These are phyloP conservation scores for Uria lomvia DNA, from an alignment of 2,113 vertebrate genomes.

Conservation along the genomic window DNA sequence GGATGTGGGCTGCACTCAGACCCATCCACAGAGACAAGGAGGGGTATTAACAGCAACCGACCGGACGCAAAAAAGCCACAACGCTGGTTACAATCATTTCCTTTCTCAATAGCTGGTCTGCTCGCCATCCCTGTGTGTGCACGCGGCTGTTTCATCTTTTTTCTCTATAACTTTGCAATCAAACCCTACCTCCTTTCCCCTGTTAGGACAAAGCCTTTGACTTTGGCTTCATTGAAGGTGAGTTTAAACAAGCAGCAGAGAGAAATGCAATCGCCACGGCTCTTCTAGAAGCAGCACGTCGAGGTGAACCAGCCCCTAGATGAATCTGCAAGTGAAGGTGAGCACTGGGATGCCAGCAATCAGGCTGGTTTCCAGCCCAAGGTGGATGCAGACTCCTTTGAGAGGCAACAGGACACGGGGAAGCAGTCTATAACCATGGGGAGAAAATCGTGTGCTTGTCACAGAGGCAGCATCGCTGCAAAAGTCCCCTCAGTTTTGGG, in stretches of 20 bases:
- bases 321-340: not conserved
- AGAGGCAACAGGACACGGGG: not conserved
- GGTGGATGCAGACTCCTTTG: not conserved
- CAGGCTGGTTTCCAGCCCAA: not conserved
- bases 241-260: not conserved
- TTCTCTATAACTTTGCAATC: not conserved
- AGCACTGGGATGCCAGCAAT: not conserved
- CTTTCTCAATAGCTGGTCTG: not conserved
- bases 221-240: not conserved
- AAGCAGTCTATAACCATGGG: not conserved
- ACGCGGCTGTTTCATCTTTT: accelerated
- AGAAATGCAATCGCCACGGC: not conserved
- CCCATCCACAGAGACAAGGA: not conserved
- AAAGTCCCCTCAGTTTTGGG: not conserved
- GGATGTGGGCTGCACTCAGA: not conserved
- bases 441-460: not conserved
- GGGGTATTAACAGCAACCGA: not conserved
- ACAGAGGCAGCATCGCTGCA: not conserved
- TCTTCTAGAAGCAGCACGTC: accelerated
- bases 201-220: not conserved
- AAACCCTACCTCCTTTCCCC: not conserved
- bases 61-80: accelerated
- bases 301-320: not conserved
- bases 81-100: accelerated
- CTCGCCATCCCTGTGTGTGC: accelerated